Base-by-base conservation (phyloP, 2,888 invertebrate species). In the Stenodema calcarata region DNA sequence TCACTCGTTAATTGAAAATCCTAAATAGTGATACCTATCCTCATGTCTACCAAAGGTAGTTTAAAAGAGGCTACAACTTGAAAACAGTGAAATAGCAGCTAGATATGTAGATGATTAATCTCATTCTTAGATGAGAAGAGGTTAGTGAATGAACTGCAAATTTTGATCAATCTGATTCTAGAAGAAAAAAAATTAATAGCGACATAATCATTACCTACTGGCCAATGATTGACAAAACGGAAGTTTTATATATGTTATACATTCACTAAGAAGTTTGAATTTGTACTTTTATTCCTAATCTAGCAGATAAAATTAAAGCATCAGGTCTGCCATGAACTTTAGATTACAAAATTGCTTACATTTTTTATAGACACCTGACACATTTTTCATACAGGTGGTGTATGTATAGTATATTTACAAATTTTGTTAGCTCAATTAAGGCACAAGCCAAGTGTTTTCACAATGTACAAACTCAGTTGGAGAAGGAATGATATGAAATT, bases 371-470 rank as follows among this genome's bases (percentile, higher is more conserved):
- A 80, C 28, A 69, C 41, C 54, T 35, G 80, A 82, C 27, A 76
- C n/a, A 9, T 62, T 54, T 42, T 82, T 16, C 18, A 23, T 69
- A 23, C 44, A 42, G 50, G 35, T n/a, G n/a, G n/a, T 35, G 0
- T 27, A 73, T 73, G 42, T 84, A 62, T 73, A 84, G 6, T 70
- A 84, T 84, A 84, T 84, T 84, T 84, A 84, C 84, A 84, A 84
- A 70, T 44, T 82, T 82, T 69, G 86, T 75, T 86, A 86, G 78
- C 86, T 86, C 86, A 62, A 85, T 62, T 86, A 86, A 86, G 86
- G 86, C 86, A 86, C 86, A 86, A 86, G 86, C 86, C 86, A 79
- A 44, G 73, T 73, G 86, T 86, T 79, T 84, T 84, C 84, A 86
- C 86, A 79, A 69, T 86, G 62, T 86, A 79, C 79, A 78, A 79